Conservation (phyloP, 2,888 invertebrate species). For the Synergus itoensis region DNA sequence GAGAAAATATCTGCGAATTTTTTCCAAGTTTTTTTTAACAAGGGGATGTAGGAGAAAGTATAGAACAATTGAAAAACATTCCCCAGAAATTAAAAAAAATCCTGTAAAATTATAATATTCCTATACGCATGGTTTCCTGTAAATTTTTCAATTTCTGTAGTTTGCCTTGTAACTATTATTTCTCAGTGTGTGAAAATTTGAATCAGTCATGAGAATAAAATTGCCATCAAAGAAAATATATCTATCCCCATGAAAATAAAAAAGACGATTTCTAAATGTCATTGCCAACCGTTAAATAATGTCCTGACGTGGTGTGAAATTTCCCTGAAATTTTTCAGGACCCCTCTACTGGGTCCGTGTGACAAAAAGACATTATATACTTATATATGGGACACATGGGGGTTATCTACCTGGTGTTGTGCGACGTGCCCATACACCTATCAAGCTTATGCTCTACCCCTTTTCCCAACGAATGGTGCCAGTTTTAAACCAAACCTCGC, state of each 20-base stretch:
- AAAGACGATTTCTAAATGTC: conserved; percentile 10
- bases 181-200: neutral
- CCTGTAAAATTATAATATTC: no score
- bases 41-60: no score
- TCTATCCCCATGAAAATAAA: conserved; percentile 2
- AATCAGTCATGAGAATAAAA: conserved; percentile 1
- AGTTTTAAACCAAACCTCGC: conserved; percentile 75
- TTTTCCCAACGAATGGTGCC: conserved; percentile 64
- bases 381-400: conserved; percentile 32
- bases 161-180: neutral
- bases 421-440: conserved; percentile 39
- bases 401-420: conserved; percentile 48
- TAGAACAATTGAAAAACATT: no score
- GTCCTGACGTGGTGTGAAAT: conserved; percentile 38
- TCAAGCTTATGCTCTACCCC: conserved; percentile 12
- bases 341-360: neutral
- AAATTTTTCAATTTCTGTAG: no score
- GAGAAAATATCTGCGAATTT: no score
- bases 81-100: no score
- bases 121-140: no score
- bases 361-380: conserved; percentile 41
- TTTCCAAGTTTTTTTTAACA: no score
- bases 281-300: conserved; percentile 35
- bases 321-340: conserved; percentile 34
- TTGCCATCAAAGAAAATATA: neutral